A percentile compares a stretch with the other conserved stretches of the same genome.
Evolutionary conservation across 1,140 invertebrate genomes (phyloP).

Genomic region (Neoseiulus cucumeris): DNA sequence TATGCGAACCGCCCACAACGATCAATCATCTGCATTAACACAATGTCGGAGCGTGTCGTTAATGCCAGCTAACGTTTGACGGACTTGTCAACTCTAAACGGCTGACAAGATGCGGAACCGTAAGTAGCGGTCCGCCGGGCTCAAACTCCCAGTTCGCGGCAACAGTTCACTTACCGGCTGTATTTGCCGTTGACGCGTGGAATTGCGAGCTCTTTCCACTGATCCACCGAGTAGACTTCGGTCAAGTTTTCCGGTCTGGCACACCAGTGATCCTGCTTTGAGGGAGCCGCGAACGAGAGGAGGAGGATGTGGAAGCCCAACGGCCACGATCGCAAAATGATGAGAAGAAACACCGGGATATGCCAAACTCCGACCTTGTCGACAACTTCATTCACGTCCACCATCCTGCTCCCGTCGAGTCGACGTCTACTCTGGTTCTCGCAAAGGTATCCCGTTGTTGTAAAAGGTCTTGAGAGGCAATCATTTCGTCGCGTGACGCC

Average conservation of each 20-base stretch:
- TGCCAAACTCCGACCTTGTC: background rate
- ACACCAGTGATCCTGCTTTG: slow-evolving; percentile 5
- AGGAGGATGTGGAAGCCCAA: background rate
- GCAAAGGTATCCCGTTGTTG: too few species aligned
- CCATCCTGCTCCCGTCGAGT: background rate
- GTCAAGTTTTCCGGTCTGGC: background rate
- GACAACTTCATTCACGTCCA: background rate
- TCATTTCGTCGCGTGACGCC: too few species aligned
- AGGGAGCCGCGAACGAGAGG: background rate
- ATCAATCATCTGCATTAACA: too few species aligned
- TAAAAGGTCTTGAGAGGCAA: too few species aligned
- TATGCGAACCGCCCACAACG: too few species aligned
- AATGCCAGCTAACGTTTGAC: too few species aligned
- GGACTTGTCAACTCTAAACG: too few species aligned
- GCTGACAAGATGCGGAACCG: too few species aligned
- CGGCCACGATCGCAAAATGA: slow-evolving; percentile 6
- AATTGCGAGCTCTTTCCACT: background rate
- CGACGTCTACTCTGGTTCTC: too few species aligned
- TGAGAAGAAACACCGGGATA: background rate
- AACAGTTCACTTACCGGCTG: background rate
- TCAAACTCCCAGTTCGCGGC: too few species aligned
- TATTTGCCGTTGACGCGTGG: background rate
- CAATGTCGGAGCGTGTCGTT: too few species aligned
- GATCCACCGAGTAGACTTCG: background rate
- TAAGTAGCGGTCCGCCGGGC: too few species aligned